Base-by-base conservation (phyloP, 92 coral and sea anemone species). In the Zoanthus gigantus region DNA sequence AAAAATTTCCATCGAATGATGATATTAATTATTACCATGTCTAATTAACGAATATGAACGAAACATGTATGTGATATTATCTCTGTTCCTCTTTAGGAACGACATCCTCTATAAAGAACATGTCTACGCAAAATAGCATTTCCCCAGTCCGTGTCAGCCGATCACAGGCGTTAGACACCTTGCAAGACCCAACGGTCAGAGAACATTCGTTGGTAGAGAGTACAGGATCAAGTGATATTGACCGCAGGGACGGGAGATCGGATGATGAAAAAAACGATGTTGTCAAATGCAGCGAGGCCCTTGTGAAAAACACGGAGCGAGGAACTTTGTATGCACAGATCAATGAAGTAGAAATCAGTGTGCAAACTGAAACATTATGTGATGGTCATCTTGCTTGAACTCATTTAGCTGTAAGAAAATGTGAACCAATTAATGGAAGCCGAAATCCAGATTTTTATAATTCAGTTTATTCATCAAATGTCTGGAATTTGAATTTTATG, bases 81-180 rank as follows among this genome's bases (percentile, higher is more conserved):
- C 17, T 23, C 46, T 60, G 42, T 28, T 56, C 0, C 75, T 45
- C 75, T 12, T 23, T 71, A 81, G 85, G 6, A 74, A 47, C 46
- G 85, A 42, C 85, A 66, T 28, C 85, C 60, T 15, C 74, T 81
- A 73, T 46, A 65, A 66, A 44, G 63, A 71, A 29, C 42, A 68
- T 47, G 54, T 44, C 13, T 74, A 66, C 75, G 66, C 31, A 65
- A 42, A 66, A 23, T 66, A 81, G 47, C 75, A 0, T 50, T 34
- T 81, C 85, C 63, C 65, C 71, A 9, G 76, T 84, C 48, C 94
- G 95, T 15, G 93, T 92, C 78, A 92, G 95, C 92, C 93, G 83
- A 83, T 92, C 95, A 74, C 86, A 88, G 42, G 95, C 95, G 17
- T 67, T 92, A 72, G 95, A 92, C 84, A 90, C 95, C 14, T 71